These are phyloP conservation scores for Acanthisitta chloris DNA, from an alignment of 2,113 vertebrate genomes.

Conservation along the genomic window DNA sequence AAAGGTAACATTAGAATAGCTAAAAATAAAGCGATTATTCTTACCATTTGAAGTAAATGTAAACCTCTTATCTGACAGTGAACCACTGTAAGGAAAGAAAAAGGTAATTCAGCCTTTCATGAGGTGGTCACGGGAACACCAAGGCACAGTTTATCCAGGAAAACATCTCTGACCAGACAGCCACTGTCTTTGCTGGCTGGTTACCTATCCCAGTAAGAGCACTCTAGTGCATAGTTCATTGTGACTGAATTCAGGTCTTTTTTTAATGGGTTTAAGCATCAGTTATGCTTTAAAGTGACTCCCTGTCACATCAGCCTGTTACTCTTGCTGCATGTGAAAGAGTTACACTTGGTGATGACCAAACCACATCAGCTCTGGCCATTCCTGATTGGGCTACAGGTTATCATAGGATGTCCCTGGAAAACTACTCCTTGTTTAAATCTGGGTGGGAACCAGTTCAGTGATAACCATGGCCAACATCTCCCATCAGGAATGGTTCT, in stretches of 20 bases:
- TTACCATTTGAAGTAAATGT: conserved; percentile 83
- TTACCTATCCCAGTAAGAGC: neutral
- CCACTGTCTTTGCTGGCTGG: neutral
- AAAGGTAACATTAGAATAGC: neutral
- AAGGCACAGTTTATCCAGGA: neutral
- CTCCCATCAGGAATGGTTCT: neutral
- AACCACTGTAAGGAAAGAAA: conserved; percentile 79
- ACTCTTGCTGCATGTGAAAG: neutral
- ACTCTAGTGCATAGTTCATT: neutral
- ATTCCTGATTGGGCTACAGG: neutral
- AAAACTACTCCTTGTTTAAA: neutral
- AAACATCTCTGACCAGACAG: neutral
- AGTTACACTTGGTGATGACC: neutral
- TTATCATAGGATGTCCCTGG: neutral
- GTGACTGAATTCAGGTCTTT: neutral
- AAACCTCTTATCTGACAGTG: conserved; percentile 83
- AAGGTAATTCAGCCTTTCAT: neutral
- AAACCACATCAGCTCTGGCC: neutral
- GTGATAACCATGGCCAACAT: neutral
- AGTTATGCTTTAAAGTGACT: neutral
- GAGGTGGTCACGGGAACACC: neutral
- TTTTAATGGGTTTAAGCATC: neutral
- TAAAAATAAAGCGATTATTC: conserved; percentile 48
- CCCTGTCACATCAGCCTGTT: neutral
- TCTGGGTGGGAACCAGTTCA: neutral